phyloP scores from a whole-genome alignment of 2,888 invertebrate species.

The Spilarctia lutea region DNA sequence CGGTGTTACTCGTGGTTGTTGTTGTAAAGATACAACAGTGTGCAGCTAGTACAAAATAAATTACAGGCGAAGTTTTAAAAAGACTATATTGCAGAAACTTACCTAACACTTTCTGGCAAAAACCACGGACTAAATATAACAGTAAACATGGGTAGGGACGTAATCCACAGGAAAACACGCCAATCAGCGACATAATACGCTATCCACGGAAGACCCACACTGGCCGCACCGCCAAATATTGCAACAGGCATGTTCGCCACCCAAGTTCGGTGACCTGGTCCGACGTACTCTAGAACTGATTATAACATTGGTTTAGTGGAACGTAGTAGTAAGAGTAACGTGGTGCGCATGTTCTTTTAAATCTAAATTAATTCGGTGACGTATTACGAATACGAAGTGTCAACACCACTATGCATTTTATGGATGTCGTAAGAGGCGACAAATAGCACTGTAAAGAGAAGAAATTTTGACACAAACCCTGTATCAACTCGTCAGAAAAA shows the following conservation, averaged over 20 bases:
- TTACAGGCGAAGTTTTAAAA: neutral
- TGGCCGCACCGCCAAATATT: conserved; percentile 76
- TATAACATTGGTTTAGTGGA: neutral
- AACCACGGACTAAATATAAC: conserved; percentile 67
- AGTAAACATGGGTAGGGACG: conserved; percentile 70
- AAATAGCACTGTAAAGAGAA: too few relatives aligned
- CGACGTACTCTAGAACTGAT: conserved; percentile 79
- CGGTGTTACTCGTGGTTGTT: too few relatives aligned
- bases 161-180: conserved; percentile 69
- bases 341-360: neutral
- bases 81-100: conserved; percentile 12
- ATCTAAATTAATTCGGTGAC: neutral
- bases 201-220: conserved; percentile 77
- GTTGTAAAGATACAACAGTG: too few relatives aligned
- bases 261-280: conserved; percentile 78
- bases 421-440: too few relatives aligned
- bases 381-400: too few relatives aligned
- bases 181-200: conserved; percentile 76
- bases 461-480: too few relatives aligned
- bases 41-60: neutral
- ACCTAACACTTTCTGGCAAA: conserved; percentile 81
- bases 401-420: too few relatives aligned
- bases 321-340: neutral
- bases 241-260: conserved; percentile 82
- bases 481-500: too few relatives aligned